A percentile compares a stretch with the other conserved stretches of the same genome.
Evolutionary conservation across 2,113 vertebrate species (phyloP).

Genomic region (Istiophorus platypterus): DNA sequence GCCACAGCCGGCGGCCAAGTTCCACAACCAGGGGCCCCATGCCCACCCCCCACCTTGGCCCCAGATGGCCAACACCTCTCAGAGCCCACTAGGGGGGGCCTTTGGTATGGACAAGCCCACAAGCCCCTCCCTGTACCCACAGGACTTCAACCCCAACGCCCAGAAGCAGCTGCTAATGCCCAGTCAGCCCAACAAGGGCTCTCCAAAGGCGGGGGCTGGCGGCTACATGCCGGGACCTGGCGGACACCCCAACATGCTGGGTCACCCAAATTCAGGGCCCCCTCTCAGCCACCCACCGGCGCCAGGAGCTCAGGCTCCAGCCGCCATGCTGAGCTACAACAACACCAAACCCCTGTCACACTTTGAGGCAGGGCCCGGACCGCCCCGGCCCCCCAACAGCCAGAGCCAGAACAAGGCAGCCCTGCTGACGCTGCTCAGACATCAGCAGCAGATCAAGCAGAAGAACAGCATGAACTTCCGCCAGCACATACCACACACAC

Average conservation of each 20-base stretch:
- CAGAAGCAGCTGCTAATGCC: conserved; percentile 90
- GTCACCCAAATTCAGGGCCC: conserved; percentile 81
- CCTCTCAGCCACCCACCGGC: conserved; percentile 85
- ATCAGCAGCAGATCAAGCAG: conserved; percentile 90
- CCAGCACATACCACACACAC: conserved; percentile 86
- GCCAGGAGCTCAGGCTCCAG: conserved; percentile 76
- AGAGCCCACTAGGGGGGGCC: conserved; percentile 86
- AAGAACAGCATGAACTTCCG: conserved; percentile 88
- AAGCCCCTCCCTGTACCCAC: conserved; percentile 90
- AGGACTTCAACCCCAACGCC: conserved; percentile 90
- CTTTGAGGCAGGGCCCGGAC: conserved; percentile 88
- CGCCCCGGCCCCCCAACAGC: conserved; percentile 71
- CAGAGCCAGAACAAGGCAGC: conserved; percentile 86
- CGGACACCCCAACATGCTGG: conserved; percentile 86
- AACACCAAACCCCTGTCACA: conserved; percentile 97
- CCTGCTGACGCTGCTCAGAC: conserved; percentile 87
- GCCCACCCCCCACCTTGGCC: conserved; percentile 89
- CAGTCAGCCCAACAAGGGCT: conserved; percentile 88
- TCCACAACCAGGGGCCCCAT: conserved; percentile 82
- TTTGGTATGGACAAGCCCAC: conserved; percentile 92
- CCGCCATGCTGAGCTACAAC: conserved; percentile 88
- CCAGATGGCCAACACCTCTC: conserved; percentile 85
- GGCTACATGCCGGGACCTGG: conserved; percentile 82
- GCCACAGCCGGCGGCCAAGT: conserved; percentile 81
- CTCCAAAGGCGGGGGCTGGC: conserved; percentile 88